These are phyloP conservation scores for Drosophila longiperda DNA, from an alignment of 2,888 invertebrate genomes.

Conservation along the genomic window DNA sequence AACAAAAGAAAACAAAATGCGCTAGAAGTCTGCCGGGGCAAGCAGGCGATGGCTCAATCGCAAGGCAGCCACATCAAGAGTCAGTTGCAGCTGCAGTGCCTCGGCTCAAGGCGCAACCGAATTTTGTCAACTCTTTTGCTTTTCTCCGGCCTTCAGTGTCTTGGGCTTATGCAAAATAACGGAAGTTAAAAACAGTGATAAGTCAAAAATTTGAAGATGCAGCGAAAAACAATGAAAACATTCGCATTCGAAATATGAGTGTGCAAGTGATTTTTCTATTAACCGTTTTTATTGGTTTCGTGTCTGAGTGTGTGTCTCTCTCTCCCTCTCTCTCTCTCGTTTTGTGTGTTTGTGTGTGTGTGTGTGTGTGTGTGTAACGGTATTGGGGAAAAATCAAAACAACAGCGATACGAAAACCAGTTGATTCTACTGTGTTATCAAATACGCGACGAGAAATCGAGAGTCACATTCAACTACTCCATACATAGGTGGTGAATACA, in stretches of 20 bases:
- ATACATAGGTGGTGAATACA: conserved; percentile 6
- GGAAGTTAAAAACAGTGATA: conserved; percentile 40
- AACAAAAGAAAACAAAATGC: conserved; percentile 33
- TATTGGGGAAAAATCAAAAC: conserved; percentile 54
- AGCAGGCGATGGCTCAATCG: conserved; percentile 53
- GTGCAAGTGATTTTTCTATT: conserved; percentile 49
- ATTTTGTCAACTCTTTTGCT: not conserved
- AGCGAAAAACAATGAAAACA: conserved; percentile 29
- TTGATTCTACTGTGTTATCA: conserved; percentile 40
- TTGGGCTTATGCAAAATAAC: conserved; percentile 57
- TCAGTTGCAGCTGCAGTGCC: conserved; percentile 25
- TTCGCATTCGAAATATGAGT: conserved; percentile 4
- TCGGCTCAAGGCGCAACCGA: not conserved
- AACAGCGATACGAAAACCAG: conserved; percentile 45
- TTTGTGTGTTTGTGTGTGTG: not conserved
- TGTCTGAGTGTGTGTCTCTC: not conserved
- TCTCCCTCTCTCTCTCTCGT: not conserved
- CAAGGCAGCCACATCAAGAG: conserved; percentile 37
- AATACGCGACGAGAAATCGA: conserved; percentile 33
- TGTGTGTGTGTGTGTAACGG: conserved; percentile 55
- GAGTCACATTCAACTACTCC: conserved; percentile 22
- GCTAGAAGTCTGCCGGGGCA: conserved; percentile 63
- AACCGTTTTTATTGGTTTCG: conserved; percentile 52
- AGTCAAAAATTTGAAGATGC: conserved; percentile 6
- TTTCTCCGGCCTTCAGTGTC: conserved; percentile 46